Evolutionary conservation across 2,888 invertebrate species (phyloP).

Genomic region (Nomada flava): DNA sequence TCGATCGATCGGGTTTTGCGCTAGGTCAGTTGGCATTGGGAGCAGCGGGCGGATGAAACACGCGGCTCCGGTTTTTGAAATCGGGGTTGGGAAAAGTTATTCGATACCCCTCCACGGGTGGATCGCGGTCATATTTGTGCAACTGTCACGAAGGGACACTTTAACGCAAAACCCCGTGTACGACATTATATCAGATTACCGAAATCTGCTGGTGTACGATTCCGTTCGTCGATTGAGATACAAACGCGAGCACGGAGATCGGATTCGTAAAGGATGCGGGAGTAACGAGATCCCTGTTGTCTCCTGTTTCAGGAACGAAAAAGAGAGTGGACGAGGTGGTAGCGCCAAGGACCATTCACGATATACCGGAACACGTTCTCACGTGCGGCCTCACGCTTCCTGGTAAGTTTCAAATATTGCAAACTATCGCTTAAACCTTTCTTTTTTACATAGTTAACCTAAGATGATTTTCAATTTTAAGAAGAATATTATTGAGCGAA

Average conservation of each 20-base stretch:
- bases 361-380: constrained; percentile 88
- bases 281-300: constrained; percentile 60
- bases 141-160: constrained; percentile 53
- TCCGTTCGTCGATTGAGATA: constrained; percentile 60
- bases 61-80: constrained; percentile 15
- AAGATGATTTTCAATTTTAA: too few species aligned
- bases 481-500: too few species aligned
- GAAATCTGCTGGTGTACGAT: constrained; percentile 60
- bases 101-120: constrained; percentile 43
- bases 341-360: constrained; percentile 87
- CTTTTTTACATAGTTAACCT: not conserved
- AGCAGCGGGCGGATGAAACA: not conserved
- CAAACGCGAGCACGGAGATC: constrained; percentile 46
- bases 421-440: not conserved
- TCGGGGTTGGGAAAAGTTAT: constrained; percentile 51
- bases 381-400: constrained; percentile 89
- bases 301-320: constrained; percentile 83
- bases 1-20: constrained; percentile 12
- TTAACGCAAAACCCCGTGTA: constrained; percentile 24
- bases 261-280: constrained; percentile 57
- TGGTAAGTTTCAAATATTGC: constrained; percentile 85
- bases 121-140: constrained; percentile 56
- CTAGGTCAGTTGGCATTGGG: constrained; percentile 28
- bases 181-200: constrained; percentile 58
- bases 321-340: constrained; percentile 85